A percentile compares a stretch with the other conserved stretches of the same genome.
These are phyloP conservation scores for Synergus laeviventris DNA, from an alignment of 2,888 invertebrate species.

Conservation along the genomic window DNA sequence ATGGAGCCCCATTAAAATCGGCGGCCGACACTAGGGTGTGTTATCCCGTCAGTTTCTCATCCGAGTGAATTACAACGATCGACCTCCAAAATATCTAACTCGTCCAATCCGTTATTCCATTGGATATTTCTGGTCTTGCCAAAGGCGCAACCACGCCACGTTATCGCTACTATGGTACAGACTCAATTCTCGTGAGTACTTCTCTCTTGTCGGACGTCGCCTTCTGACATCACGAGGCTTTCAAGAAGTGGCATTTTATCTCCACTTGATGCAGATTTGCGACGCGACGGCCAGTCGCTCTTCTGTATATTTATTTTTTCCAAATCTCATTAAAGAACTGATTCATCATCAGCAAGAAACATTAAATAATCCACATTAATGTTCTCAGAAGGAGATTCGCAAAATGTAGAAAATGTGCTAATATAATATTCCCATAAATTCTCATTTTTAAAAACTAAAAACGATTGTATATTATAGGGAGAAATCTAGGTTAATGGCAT, in stretches of 20 bases:
- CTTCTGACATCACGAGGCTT: constrained; percentile 11
- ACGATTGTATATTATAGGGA: background rate
- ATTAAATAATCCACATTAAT: background rate
- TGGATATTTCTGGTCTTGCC: constrained; percentile 27
- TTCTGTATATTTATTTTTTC: background rate
- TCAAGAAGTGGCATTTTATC: constrained; percentile 34
- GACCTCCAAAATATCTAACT: constrained; percentile 12
- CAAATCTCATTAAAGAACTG: background rate
- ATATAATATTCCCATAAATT: background rate
- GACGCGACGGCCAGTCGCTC: constrained; percentile 24
- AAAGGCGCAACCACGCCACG: constrained; percentile 7
- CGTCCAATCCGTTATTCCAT: constrained; percentile 17
- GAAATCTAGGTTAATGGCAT: background rate
- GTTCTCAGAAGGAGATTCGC: too few relatives aligned
- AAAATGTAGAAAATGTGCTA: background rate
- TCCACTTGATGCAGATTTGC: constrained; percentile 17
- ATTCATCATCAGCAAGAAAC: background rate
- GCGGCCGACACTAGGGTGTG: constrained; percentile 15
- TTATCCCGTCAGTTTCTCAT: constrained; percentile 25
- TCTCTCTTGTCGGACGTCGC: constrained; percentile 13
- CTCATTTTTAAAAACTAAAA: background rate
- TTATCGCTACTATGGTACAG: background rate
- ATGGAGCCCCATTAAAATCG: constrained; percentile 31
- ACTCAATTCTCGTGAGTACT: constrained; percentile 6
- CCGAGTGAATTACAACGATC: constrained; percentile 26